A percentile compares a stretch with the other conserved stretches of the same genome.
phyloP scores from a whole-genome alignment of 92 coral and sea anemone species.

The Hydrozoanthus gracilis region DNA sequence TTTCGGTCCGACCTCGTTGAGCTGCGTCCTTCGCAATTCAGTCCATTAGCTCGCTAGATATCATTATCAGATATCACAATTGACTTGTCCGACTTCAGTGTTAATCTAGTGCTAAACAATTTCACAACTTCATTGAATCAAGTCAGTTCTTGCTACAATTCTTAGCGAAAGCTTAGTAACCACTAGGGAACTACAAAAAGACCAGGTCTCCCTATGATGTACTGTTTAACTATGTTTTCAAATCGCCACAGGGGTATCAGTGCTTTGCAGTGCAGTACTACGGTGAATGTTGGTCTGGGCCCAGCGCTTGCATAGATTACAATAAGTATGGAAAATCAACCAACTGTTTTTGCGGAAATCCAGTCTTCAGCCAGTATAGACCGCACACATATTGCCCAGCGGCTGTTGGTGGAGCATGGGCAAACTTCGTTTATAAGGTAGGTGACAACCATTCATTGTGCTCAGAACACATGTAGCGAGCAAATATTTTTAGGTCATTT shows the following conservation, averaged over 20 bases:
- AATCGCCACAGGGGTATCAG: constrained; percentile 39
- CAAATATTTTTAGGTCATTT: no score
- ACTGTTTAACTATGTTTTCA: background rate
- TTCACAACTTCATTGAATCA: no score
- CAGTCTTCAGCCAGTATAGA: background rate
- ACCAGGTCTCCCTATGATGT: background rate
- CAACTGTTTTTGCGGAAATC: constrained; percentile 43
- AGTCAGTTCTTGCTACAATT: no score
- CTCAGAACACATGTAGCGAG: no score
- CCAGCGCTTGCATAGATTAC: constrained; percentile 49
- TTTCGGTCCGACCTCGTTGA: no score
- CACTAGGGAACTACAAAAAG: background rate
- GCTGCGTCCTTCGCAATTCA: no score
- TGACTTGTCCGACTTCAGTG: no score
- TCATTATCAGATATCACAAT: no score
- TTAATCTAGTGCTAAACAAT: no score
- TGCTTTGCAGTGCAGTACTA: constrained; percentile 67
- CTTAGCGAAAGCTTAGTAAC: background rate
- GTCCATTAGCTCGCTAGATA: no score
- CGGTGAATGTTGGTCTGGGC: constrained; percentile 71
- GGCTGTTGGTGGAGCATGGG: constrained; percentile 41
- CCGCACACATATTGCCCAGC: constrained; percentile 19
- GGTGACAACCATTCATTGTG: background rate
- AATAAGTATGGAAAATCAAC: constrained; percentile 29
- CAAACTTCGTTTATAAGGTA: constrained; percentile 62